phyloP scores from a whole-genome alignment of 30 jellyfish, hydroid and myxozoan species.

The Aurelia sp. region DNA sequence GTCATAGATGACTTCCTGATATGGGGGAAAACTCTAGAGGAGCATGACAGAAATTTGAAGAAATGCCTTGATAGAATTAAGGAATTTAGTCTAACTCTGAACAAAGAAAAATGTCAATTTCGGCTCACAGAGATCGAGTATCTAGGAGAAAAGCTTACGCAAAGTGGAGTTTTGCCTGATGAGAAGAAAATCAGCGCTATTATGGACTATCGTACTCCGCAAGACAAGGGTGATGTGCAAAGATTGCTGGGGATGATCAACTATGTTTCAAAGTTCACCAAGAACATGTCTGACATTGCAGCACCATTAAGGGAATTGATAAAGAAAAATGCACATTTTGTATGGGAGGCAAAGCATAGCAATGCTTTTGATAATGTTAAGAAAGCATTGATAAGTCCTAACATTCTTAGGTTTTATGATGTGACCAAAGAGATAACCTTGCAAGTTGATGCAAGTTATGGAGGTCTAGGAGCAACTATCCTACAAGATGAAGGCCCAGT shows the following conservation, averaged over 20 bases:
- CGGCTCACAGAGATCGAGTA: constrained; percentile 13
- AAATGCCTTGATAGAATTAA: constrained; percentile 9
- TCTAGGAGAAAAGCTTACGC: constrained; percentile 4
- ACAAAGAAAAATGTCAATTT: constrained; percentile 5
- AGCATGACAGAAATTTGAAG: constrained; percentile 9
- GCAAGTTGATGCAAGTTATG: constrained; percentile 39
- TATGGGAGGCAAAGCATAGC: not conserved
- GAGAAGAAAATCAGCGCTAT: constrained; percentile 24
- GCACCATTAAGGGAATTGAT: too few relatives aligned
- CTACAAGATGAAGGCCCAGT: constrained; percentile 38
- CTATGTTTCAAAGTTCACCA: too few relatives aligned
- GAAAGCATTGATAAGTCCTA: constrained; percentile 17
- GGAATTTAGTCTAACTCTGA: constrained; percentile 16
- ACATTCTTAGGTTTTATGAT: constrained; percentile 8
- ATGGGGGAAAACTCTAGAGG: constrained; percentile 9
- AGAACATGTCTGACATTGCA: too few relatives aligned
- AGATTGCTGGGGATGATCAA: too few relatives aligned
- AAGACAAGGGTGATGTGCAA: not conserved
- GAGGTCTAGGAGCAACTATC: constrained; percentile 46
- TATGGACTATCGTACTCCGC: constrained; percentile 31
- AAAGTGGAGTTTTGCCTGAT: constrained; percentile 9
- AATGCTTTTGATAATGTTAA: constrained; percentile 33
- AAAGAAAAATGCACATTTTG: not conserved
- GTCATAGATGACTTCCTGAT: constrained; percentile 18
- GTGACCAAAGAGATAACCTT: constrained; percentile 12